phyloP scores from a whole-genome alignment of 1,140 invertebrate species.

The Drosophila fuyamai region DNA sequence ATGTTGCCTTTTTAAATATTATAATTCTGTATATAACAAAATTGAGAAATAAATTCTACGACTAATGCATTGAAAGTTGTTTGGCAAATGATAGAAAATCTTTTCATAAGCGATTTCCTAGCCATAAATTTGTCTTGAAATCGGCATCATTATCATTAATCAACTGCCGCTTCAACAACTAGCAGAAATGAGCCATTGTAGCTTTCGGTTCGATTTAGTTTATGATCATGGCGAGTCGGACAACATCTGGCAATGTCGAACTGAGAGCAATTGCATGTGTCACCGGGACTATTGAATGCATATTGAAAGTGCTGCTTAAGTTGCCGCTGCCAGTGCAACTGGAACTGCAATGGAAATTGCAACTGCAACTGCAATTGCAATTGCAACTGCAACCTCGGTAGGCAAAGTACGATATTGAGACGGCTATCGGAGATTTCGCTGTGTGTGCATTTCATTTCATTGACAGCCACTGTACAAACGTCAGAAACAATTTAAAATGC shows the following conservation, averaged over 20 bases:
- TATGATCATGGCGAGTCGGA: constrained; percentile 25
- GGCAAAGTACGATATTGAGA: constrained; percentile 30
- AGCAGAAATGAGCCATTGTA: constrained; percentile 36
- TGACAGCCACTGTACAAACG: constrained; percentile 76
- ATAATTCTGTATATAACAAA: too few relatives aligned
- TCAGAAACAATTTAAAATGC: constrained; percentile 82
- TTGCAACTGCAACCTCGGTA: constrained; percentile 11
- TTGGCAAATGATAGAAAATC: neutral
- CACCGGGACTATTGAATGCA: constrained; percentile 22
- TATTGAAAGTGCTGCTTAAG: constrained; percentile 27
- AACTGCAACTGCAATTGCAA: neutral
- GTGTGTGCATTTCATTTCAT: constrained; percentile 81
- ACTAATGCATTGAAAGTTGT: too few relatives aligned
- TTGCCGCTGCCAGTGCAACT: constrained; percentile 5
- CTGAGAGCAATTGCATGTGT: constrained; percentile 32
- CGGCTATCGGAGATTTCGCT: constrained; percentile 38
- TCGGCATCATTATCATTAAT: constrained; percentile 43
- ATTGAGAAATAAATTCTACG: neutral
- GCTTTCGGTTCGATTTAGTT: constrained; percentile 38
- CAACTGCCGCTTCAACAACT: constrained; percentile 29
- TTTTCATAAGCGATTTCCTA: constrained; percentile 8
- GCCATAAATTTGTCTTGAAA: constrained; percentile 22
- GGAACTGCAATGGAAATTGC: neutral
- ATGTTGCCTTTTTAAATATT: too few relatives aligned
- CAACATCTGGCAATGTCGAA: constrained; percentile 25